Conservation (phyloP, 2,797 vertebrate genomes). For the Dermochelys coriacea region DNA sequence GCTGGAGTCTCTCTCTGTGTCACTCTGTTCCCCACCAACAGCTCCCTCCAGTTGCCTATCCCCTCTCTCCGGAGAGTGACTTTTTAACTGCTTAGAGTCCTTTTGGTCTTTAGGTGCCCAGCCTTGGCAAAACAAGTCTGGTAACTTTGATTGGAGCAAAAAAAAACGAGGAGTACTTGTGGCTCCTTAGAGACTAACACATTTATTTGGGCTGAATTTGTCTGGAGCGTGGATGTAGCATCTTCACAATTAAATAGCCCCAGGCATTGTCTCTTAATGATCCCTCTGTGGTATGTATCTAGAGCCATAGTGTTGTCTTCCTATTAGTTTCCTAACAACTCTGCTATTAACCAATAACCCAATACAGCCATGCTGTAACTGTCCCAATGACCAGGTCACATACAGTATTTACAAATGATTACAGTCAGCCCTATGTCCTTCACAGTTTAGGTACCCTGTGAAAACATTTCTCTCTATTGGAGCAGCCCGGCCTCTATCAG, state of each 20-base stretch:
- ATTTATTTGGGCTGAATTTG: not conserved
- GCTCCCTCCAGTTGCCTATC: not conserved
- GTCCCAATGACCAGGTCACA: not conserved
- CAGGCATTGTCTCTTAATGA: too few relatives aligned
- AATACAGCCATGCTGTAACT: not conserved
- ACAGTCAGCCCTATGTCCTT: not conserved
- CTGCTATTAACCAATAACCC: too few relatives aligned
- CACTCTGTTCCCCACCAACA: not conserved
- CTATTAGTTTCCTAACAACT: too few relatives aligned
- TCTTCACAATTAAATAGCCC: too few relatives aligned
- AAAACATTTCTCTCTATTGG: not conserved
- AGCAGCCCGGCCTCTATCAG: not conserved
- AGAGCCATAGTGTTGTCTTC: too few relatives aligned
- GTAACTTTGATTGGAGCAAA: not conserved
- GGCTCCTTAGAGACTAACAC: too few relatives aligned
- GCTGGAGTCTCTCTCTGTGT: not conserved
- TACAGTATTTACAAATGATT: not conserved
- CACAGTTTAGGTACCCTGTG: not conserved
- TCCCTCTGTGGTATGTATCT: too few relatives aligned
- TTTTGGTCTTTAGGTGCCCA: not conserved
- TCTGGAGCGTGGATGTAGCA: not conserved
- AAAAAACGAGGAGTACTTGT: too few relatives aligned
- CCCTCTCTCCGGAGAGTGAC: not conserved
- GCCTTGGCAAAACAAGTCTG: not conserved
- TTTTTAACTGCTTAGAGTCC: too few relatives aligned